phyloP scores from a whole-genome alignment of 2,888 invertebrate species.

The Spodoptera picta region DNA sequence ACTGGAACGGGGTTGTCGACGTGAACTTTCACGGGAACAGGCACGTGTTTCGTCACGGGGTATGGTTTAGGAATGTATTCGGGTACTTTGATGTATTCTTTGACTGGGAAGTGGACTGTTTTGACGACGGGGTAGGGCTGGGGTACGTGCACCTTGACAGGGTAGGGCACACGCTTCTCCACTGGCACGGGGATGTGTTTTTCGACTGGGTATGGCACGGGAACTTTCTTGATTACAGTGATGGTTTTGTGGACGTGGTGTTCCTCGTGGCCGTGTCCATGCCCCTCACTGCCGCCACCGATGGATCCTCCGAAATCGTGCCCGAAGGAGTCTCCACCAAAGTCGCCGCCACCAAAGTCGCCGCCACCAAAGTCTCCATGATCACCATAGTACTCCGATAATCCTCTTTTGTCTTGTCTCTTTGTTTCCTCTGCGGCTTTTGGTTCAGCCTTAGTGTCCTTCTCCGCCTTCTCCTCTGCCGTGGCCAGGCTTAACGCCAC shows the following conservation, averaged over 20 bases:
- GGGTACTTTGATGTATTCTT: constrained; percentile 90
- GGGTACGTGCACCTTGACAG: constrained; percentile 91
- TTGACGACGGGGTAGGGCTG: constrained; percentile 92
- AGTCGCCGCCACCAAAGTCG: constrained; percentile 68
- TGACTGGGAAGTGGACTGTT: constrained; percentile 90
- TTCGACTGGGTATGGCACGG: constrained; percentile 92
- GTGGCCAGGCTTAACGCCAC: constrained; percentile 87
- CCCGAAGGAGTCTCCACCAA: constrained; percentile 67
- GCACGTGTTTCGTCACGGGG: constrained; percentile 91
- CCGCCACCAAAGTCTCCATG: constrained; percentile 70
- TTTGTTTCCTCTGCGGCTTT: constrained; percentile 82
- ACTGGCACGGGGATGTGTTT: constrained; percentile 91
- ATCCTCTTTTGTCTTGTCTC: constrained; percentile 89
- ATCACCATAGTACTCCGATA: constrained; percentile 84
- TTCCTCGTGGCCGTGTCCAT: constrained; percentile 62
- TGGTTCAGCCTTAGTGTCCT: constrained; percentile 82
- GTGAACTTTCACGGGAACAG: constrained; percentile 91
- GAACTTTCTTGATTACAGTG: constrained; percentile 92
- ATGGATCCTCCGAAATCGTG: constrained; percentile 65
- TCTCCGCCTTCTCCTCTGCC: constrained; percentile 87
- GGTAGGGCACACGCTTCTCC: constrained; percentile 89
- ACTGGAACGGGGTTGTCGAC: constrained; percentile 91
- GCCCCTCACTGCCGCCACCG: constrained; percentile 57
- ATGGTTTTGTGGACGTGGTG: constrained; percentile 90
- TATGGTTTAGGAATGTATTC: constrained; percentile 91